Evolutionary conservation across 1,140 invertebrate genomes (phyloP), one percentile per base, ranked within the genome.

Genomic region (Venturia canescens): DNA sequence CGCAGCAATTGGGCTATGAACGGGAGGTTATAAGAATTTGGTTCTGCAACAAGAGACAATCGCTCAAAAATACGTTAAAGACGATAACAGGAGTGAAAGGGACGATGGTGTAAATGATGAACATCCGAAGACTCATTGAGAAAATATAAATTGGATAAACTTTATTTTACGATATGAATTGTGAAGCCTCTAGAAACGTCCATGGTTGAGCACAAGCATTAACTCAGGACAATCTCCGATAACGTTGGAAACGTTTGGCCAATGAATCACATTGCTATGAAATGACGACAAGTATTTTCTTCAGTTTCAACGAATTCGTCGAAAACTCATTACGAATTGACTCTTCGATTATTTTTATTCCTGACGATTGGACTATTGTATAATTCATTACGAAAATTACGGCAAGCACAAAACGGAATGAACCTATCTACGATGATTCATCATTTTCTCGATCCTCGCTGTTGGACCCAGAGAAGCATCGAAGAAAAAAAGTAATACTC

Each of bases 11-110:
- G 38, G 98, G 98, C 80, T 99, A 99, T 91, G 98, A 99, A 88
- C 93, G 98, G 78, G 98, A 99, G 94, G 98, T 99, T 21, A 99
- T 99, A 87, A 93, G 98, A 90, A 99, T 99, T 92, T 99, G 98
- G 98, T 99, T 99, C 92, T 99, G 98, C 92, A 99, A 99, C 92
- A 99, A 99, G 92, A 94, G 50, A 21, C 50, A 53, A 92, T 98
- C 98, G 0, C 92, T 99, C 53, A 99, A 99, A 91, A 99, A 99
- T 91, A 98, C 98, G 13, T 97, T 97, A 60, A 93, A 96, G 85
- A 96, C 97, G 96, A 97, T 97, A 76, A 76, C 72, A 9, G 72
- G 72, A 34, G 96, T 96, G 96, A 71, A 97, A 97, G 93, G 78
- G 38, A 79, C 72, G 94, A 95, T 69, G 95, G 96, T 93, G 89